Percentiles rank a stretch among this genome's conserved stretches.
These are phyloP conservation scores for Forbesichthys papilliferus DNA, from an alignment of 2,113 vertebrate genomes.

Conservation along the genomic window DNA sequence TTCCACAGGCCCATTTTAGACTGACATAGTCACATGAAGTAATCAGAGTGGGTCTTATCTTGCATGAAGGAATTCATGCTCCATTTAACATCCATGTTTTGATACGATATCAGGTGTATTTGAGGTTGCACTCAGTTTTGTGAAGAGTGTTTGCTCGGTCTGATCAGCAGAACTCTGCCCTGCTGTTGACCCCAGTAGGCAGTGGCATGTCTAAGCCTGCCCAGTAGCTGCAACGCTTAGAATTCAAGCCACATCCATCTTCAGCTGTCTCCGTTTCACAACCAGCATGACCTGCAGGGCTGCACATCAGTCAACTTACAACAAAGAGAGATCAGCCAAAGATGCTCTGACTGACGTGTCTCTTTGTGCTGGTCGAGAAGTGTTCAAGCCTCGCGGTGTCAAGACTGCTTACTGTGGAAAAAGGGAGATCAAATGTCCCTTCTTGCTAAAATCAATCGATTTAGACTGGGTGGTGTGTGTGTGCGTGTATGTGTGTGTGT, in stretches of 20 bases:
- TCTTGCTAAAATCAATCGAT: conserved; percentile 57
- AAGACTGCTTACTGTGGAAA: conserved; percentile 47
- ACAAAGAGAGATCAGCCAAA: conserved; percentile 49
- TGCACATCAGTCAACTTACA: conserved; percentile 47
- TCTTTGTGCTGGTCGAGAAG: conserved; percentile 38
- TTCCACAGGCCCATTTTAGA: conserved; percentile 38
- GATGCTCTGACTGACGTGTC: conserved; percentile 50
- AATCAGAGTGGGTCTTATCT: conserved; percentile 43
- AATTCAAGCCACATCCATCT: conserved; percentile 16
- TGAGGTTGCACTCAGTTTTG: conserved; percentile 40
- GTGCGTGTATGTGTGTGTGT: conserved; percentile 17
- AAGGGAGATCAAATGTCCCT: conserved; percentile 59
- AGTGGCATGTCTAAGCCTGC: conserved; percentile 23
- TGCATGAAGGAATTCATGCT: conserved; percentile 24
- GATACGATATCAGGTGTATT: conserved; percentile 67
- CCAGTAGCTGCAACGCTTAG: conserved; percentile 29
- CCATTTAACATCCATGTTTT: conserved; percentile 46
- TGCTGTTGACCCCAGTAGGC: conserved; percentile 32
- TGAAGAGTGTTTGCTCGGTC: conserved; percentile 25
- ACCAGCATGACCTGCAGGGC: conserved; percentile 42
- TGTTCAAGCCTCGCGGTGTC: conserved; percentile 38
- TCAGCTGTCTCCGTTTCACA: conserved; percentile 36
- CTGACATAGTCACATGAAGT: conserved; percentile 38
- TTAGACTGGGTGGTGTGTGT: conserved; percentile 31
- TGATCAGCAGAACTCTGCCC: conserved; percentile 1